Evolutionary conservation across 2,113 vertebrate genomes (phyloP).

Genomic region (Scartelaos histophorus): DNA sequence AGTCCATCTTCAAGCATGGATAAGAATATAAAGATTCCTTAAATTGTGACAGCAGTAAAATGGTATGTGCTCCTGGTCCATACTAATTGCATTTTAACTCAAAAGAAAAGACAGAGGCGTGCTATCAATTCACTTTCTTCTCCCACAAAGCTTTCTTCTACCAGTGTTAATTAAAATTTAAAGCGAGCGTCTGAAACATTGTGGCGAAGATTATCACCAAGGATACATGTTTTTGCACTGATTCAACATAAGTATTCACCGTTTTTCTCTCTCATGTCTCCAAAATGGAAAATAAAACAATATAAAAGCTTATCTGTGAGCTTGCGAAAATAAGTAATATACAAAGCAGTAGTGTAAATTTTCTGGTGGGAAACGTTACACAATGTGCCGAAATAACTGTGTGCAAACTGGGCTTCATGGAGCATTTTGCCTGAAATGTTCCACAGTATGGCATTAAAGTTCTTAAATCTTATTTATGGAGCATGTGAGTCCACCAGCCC

Average conservation of each 20-base stretch:
- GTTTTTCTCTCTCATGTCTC: not conserved
- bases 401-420: too few relatives aligned
- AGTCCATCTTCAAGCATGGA: not conserved
- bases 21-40: not conserved
- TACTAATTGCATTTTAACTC: constrained; percentile 35
- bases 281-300: constrained; percentile 5
- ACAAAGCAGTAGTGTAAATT: not conserved
- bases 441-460: too few relatives aligned
- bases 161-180: constrained; percentile 38
- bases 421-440: too few relatives aligned
- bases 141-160: constrained; percentile 18
- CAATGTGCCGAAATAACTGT: too few relatives aligned
- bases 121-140: constrained; percentile 17
- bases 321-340: constrained; percentile 9
- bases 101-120: constrained; percentile 11
- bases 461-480: too few relatives aligned
- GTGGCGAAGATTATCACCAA: constrained; percentile 3
- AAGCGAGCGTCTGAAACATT: constrained; percentile 16
- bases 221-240: constrained; percentile 15
- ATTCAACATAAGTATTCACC: not conserved
- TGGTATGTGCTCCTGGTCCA: not conserved
- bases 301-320: not conserved
- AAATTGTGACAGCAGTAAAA: not conserved
- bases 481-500: too few relatives aligned
- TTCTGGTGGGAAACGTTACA: too few relatives aligned